Evolutionary conservation across 1,140 invertebrate species (phyloP).

Genomic region (Trichonephila clavipes): DNA sequence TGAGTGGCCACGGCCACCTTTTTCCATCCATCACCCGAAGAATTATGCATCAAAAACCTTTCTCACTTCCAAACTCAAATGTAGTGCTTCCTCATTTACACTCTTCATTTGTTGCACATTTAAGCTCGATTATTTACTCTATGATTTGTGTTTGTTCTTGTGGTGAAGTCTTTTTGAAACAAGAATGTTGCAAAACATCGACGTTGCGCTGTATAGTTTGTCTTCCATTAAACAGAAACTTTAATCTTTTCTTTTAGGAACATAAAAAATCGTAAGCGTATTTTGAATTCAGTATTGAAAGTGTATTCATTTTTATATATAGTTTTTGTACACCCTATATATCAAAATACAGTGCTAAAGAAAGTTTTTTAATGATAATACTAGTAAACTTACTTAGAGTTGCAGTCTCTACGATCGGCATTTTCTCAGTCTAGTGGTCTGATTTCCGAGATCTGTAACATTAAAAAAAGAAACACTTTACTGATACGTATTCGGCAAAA

Average conservation of each 20-base stretch:
- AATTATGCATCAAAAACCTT: background rate
- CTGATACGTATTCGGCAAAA: too few relatives aligned
- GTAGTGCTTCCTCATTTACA: background rate
- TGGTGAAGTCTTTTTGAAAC: background rate
- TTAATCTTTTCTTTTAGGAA: background rate
- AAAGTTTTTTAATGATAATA: too few relatives aligned
- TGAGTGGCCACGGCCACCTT: background rate
- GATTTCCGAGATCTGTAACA: too few relatives aligned
- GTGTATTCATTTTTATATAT: background rate
- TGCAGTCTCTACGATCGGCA: too few relatives aligned
- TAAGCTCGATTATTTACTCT: background rate
- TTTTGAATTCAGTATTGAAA: background rate
- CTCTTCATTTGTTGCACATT: background rate
- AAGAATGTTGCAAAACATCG: background rate
- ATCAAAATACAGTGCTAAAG: too few relatives aligned
- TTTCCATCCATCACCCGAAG: background rate
- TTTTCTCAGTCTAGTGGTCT: too few relatives aligned
- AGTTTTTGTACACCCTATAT: background rate
- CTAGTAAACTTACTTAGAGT: too few relatives aligned
- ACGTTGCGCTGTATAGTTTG: background rate
- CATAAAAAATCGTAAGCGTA: background rate
- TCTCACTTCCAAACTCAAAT: background rate
- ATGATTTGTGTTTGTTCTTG: background rate
- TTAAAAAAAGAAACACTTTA: too few relatives aligned
- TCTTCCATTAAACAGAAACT: background rate